Base-by-base conservation (phyloP, 2,888 invertebrate genomes). In the Spilarctia lutea region DNA sequence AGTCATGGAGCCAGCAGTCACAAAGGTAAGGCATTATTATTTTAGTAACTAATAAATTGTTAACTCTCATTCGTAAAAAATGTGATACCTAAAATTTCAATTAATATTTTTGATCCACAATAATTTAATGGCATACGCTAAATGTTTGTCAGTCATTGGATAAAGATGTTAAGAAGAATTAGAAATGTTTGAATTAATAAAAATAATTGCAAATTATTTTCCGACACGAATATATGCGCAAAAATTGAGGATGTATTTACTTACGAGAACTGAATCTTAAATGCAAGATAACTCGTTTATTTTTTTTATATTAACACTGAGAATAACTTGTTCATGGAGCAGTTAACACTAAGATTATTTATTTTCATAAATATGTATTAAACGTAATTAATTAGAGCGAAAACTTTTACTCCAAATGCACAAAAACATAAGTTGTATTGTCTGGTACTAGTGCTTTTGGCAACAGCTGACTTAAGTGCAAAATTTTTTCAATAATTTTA, bases 1-100 rank as follows among this genome's bases (percentile, higher is more conserved):
- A 83, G 82, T 73, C 77, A 89, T 91, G 87, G 91, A 91, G 74
- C 82, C 87, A 75, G 81, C 86, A 70, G 80, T 86, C 82, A 82
- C 85, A 68, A 87, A 88, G 87, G 90, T 90, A 83, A 79, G 78
- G 18, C 27, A 63, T 20, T 30, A n/a, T 66, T 39, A 39, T 70
- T 42, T 71, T 68, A n/a, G 33, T 27, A 20, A 60, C 60, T 30
- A 42, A 8, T 30, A 35, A 68, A 24, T 69, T 56, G n/a, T 69
- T 33, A 35, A 2, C 16, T 56, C 10, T 35, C 56, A n/a, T 24
- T 56, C 13, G 1, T 6, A 16, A 35, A 52, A 68, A 48, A 24
- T 52, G 30, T 63, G 63, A 30, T 63, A 30, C 30, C 4, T 63
- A 63, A 63, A 63, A 63, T 16, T 18, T 18, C n/a, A 3, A 35